Base-by-base conservation (phyloP, 2,113 vertebrate species). In the Myanophis thanlyinensis region DNA sequence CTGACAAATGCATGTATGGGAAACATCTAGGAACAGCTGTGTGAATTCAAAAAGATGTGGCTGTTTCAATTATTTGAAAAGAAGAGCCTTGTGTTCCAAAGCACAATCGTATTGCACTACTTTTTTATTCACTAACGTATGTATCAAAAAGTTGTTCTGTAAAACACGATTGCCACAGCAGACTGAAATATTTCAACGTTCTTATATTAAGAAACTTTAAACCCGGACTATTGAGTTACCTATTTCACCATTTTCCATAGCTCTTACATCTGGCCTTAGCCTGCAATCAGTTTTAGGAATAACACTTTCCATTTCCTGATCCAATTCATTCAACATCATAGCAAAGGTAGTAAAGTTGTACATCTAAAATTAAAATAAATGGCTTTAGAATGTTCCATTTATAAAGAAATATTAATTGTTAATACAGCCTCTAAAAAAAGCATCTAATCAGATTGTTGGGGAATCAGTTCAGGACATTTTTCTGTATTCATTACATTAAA, bases 191-290 rank as follows among this genome's bases (percentile, higher is more conserved):
- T 35, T 85, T 56, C 5, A 25, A 59, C 27, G 30, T 92, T 62
- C 46, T 54, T 48, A 47, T 51, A 30, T 44, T 20, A 80, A 80
- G 49, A n/a, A 47, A 44, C 48, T 85, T 54, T 25, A 84, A 51
- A 46, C 40, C 67, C 10, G 6, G 2, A n/a, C 0, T n/a, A 40
- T 86, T n/a, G 56, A 48, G 51, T 94, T 97, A 99, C 99, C 99
- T 96, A 99, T 99, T 91, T 99, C 98, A 96, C 99, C 99, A 0
- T 98, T 99, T 97, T 99, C 99, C 98, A 99, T 98, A 93, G 99
- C 98, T 93, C 98, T 97, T 90, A 99, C 99, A 94, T 99, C 99
- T 15, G 99, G 99, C 91, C 99, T 97, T 92, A 99, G 96, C 87
- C 99, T 98, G 95, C 99, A 99, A 96, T 99, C 99, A 1, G 99